phyloP scores from a whole-genome alignment of 2,888 invertebrate genomes.

The Neoascia interrupta region DNA sequence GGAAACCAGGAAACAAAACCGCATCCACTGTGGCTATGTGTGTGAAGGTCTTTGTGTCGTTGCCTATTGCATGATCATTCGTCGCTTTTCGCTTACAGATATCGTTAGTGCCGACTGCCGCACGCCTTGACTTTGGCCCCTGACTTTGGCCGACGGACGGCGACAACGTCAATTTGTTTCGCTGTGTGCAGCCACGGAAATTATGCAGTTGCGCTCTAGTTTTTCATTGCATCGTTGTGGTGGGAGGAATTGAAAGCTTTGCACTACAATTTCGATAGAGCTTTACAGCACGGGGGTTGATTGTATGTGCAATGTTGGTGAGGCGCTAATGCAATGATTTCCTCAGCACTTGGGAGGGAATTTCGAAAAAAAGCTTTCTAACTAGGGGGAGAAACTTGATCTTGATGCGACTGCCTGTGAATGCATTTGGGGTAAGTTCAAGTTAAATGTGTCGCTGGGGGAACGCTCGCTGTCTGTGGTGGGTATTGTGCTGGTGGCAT shows the following conservation, averaged over 20 bases:
- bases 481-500: too few species aligned
- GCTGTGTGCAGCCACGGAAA: conserved; percentile 29
- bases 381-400: conserved; percentile 43
- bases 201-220: conserved; percentile 67
- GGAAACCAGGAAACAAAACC: conserved; percentile 63
- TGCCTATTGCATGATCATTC: conserved; percentile 68
- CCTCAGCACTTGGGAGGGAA: too few species aligned
- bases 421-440: conserved; percentile 57
- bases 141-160: conserved; percentile 65
- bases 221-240: conserved; percentile 13
- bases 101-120: conserved; percentile 13
- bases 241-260: conserved; percentile 43
- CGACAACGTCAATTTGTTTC: conserved; percentile 25
- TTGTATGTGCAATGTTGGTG: not conserved
- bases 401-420: conserved; percentile 30
- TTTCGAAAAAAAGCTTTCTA: conserved; percentile 21
- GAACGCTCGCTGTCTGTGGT: too few species aligned
- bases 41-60: conserved; percentile 68
- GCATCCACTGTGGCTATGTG: conserved; percentile 48
- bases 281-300: not conserved
- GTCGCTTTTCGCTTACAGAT: conserved; percentile 27
- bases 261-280: conserved; percentile 41
- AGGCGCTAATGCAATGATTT: too few species aligned
- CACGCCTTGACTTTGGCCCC: conserved; percentile 67
- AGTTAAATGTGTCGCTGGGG: conserved; percentile 59